Base-by-base conservation (phyloP, 2,113 vertebrate genomes). In the Hemiscyllium ocellatum region DNA sequence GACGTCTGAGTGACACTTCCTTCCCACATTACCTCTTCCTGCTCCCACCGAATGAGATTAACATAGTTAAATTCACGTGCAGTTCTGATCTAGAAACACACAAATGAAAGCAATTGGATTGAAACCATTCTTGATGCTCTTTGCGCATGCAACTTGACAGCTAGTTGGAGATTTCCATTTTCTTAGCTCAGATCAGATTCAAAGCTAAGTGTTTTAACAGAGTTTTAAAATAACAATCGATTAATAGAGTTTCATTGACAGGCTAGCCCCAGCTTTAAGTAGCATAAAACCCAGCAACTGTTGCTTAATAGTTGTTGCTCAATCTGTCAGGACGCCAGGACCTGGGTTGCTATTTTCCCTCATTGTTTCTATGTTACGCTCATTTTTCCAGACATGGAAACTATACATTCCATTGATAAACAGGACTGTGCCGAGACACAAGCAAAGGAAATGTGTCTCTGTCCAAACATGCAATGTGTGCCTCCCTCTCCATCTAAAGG, bases 351-450 rank as follows among this genome's bases (percentile, higher is more conserved):
- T 95, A 72, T 95, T 95, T 95, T 95, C 65, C 89, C 24, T 95
- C 69, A 26, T 72, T 95, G 68, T 95, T 95, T 95, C 68, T 72
- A 70, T 72, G 68, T 95, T 95, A 95, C 68, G 20, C 68, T 72
- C 26, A 95, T 13, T 50, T 95, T 95, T 72, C 47, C 94, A 95
- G 94, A 95, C 42, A 72, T 95, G 94, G 94, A 95, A 95, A 95
- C 68, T 72, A 47, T 26, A 95, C 68, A 95, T 95, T 95, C 94
- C 94, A 95, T 95, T 95, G 68, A 95, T 72, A 95, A 95, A 95
- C 66, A 69, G 24, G 42, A 52, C 42, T 50, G 42, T 24, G 69
- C 37, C 2, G 94, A 52, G 68, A 50, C 66, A 50, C 37, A 33
- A 69, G 68, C 29, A 95, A 33, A 95, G 94, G 94, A 47, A 70